These are phyloP conservation scores for Pristionchus pacificus DNA, from an alignment of 1,140 invertebrate species.

Conservation along the genomic window DNA sequence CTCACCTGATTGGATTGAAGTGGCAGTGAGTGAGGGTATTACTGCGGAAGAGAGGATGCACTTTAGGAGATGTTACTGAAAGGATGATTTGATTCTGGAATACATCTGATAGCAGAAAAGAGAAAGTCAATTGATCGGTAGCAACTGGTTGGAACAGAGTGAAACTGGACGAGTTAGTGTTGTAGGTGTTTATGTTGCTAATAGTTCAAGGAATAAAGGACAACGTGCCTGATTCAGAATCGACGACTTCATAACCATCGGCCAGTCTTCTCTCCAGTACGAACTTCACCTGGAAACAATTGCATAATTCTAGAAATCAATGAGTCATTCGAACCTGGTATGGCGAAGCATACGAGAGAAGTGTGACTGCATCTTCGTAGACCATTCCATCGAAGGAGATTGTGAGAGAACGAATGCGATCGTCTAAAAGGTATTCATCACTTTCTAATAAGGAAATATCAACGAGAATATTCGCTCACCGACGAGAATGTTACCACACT, in stretches of 20 bases:
- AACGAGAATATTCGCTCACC: too few relatives aligned
- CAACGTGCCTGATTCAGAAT: conserved; percentile 6
- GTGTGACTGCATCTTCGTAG: conserved; percentile 80
- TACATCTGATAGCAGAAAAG: background rate
- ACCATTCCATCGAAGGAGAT: conserved; percentile 82
- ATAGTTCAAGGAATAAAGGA: too few relatives aligned
- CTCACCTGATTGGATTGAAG: conserved; percentile 25
- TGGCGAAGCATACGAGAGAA: conserved; percentile 83
- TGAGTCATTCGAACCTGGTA: conserved; percentile 68
- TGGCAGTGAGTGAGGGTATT: conserved; percentile 30
- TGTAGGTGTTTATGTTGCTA: too few relatives aligned
- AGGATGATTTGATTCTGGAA: too few relatives aligned
- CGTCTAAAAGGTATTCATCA: too few relatives aligned
- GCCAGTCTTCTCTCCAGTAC: conserved; percentile 24
- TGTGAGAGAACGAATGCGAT: conserved; percentile 76
- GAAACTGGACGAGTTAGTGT: too few relatives aligned
- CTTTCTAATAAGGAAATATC: too few relatives aligned
- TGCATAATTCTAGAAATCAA: background rate
- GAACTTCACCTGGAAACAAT: conserved; percentile 20
- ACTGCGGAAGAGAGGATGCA: conserved; percentile 28
- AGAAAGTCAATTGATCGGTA: too few relatives aligned
- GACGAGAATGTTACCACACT: conserved; percentile 74
- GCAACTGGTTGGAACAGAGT: too few relatives aligned
- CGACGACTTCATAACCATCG: background rate
- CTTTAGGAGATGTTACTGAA: conserved; percentile 13